A percentile compares a stretch with the other conserved stretches of the same genome.
phyloP scores from a whole-genome alignment of 2,113 vertebrate species.

The Hiodon tergisus region DNA sequence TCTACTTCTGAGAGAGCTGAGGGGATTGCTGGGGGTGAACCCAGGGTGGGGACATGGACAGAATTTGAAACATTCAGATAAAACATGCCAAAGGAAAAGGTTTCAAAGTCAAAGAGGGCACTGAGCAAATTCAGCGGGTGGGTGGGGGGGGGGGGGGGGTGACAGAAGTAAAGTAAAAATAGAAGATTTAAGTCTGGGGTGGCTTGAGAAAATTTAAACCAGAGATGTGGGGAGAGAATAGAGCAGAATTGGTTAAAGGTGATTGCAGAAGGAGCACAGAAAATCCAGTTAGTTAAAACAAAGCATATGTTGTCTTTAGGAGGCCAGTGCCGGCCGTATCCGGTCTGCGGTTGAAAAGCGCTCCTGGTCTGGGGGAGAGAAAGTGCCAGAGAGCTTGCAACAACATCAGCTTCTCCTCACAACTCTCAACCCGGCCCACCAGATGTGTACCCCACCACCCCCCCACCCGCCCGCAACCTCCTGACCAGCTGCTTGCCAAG shows the following conservation, averaged over 20 bases:
- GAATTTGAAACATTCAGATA: conserved; percentile 1
- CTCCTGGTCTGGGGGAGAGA: not conserved
- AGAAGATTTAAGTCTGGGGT: not conserved
- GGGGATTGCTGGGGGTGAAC: not conserved
- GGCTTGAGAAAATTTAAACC: not conserved
- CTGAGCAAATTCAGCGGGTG: conserved; percentile 20
- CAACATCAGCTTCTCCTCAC: not conserved
- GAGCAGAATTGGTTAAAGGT: conserved; percentile 1
- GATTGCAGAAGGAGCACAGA: conserved; percentile 10
- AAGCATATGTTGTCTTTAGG: conserved; percentile 8
- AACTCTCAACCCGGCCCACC: not conserved
- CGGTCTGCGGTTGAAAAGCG: not conserved
- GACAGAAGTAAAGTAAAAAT: conserved; percentile 9
- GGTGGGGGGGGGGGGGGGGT: not conserved
- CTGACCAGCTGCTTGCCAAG: not conserved
- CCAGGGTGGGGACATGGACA: not conserved
- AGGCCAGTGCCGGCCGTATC: not conserved
- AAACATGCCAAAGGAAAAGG: conserved; percentile 13
- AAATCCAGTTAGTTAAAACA: conserved; percentile 19
- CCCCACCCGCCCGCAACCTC: too few species aligned
- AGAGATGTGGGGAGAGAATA: not conserved
- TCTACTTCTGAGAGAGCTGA: not conserved
- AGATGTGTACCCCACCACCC: conserved; percentile 9
- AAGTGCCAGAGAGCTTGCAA: not conserved
- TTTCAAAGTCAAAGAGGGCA: conserved; percentile 21